These are phyloP conservation scores for Troilus luridus DNA, from an alignment of 2,888 invertebrate species.

Conservation along the genomic window DNA sequence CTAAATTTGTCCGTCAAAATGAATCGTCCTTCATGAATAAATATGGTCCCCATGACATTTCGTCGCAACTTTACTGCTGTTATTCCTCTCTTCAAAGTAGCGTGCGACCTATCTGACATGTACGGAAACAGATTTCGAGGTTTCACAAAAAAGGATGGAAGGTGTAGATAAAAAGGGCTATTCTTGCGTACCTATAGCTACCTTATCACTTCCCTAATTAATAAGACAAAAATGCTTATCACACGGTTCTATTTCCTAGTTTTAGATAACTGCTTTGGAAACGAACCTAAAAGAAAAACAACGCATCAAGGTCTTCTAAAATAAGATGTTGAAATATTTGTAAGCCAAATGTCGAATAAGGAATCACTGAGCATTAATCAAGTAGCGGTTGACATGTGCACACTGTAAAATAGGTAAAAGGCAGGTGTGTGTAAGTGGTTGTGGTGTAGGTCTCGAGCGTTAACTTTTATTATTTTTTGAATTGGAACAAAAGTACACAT, in stretches of 20 bases:
- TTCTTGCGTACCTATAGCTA: neutral
- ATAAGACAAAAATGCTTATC: neutral
- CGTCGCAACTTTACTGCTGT: neutral
- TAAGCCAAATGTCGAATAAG: too few relatives aligned
- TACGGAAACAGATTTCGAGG: neutral
- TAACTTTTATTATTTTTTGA: too few relatives aligned
- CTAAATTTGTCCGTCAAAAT: slow-evolving; percentile 12
- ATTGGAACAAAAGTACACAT: too few relatives aligned
- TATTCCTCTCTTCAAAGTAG: neutral
- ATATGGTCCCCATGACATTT: slow-evolving; percentile 3
- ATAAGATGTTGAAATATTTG: too few relatives aligned
- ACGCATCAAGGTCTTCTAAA: too few relatives aligned
- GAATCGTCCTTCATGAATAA: slow-evolving; percentile 45
- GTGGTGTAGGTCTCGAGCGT: too few relatives aligned
- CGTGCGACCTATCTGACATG: slow-evolving; percentile 45
- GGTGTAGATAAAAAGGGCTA: neutral
- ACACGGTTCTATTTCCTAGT: neutral
- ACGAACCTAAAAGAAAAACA: neutral
- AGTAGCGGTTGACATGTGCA: too few relatives aligned
- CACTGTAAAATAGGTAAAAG: too few relatives aligned
- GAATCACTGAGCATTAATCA: too few relatives aligned
- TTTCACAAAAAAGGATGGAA: neutral
- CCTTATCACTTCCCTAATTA: neutral
- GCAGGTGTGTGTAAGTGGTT: too few relatives aligned
- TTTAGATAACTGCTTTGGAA: neutral